phyloP scores from a whole-genome alignment of 2,888 invertebrate genomes.

The Melanchra persicariae region DNA sequence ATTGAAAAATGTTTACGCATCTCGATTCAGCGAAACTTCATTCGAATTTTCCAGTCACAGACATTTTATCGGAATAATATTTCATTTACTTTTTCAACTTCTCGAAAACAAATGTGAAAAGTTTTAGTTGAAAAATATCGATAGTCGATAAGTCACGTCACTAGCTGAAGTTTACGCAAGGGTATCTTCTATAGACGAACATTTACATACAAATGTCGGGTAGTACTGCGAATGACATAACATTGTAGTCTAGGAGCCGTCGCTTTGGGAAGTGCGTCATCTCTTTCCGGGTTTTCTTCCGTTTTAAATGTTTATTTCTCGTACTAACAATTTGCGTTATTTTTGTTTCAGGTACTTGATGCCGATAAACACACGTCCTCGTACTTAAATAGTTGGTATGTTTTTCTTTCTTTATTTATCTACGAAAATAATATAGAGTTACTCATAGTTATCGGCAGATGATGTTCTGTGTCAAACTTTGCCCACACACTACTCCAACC shows the following conservation, averaged over 20 bases:
- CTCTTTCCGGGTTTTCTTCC: conserved; percentile 7
- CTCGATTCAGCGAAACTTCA: conserved; percentile 31
- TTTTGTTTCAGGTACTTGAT: conserved; percentile 42
- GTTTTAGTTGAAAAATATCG: conserved; percentile 54
- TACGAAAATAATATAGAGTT: not conserved
- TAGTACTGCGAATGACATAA: conserved; percentile 73
- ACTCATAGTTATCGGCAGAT: not conserved
- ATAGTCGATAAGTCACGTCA: conserved; percentile 51
- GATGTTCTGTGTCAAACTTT: conserved; percentile 18
- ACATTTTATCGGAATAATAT: conserved; percentile 44
- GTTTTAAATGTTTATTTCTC: conserved; percentile 7
- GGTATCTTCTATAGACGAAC: conserved; percentile 62
- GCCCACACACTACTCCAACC: not conserved
- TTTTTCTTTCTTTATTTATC: no score
- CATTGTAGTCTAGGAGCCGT: conserved; percentile 59
- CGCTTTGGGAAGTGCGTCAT: conserved; percentile 32
- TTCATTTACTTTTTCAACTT: conserved; percentile 41
- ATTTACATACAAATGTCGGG: conserved; percentile 74
- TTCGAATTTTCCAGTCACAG: conserved; percentile 27
- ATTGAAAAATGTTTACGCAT: conserved; percentile 35
- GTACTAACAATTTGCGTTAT: not conserved
- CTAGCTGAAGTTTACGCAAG: conserved; percentile 64
- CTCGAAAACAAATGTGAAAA: conserved; percentile 53
- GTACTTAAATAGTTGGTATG: not conserved
- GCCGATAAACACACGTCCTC: not conserved